Conservation (phyloP, 2,113 vertebrate species). For the Romanogobio albipinnatus region DNA sequence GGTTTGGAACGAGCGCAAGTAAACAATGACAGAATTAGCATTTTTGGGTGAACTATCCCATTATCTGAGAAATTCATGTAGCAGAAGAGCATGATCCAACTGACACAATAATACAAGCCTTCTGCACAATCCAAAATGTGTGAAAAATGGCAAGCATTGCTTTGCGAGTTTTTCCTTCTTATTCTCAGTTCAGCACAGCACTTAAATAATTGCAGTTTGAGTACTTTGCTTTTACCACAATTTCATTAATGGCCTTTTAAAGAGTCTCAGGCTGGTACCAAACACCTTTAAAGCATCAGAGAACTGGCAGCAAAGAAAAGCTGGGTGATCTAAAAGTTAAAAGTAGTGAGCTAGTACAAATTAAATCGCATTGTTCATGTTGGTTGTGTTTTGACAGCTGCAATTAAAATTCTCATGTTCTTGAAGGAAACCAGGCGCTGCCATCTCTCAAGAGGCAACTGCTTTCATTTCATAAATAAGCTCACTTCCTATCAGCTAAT, state of each 20-base stretch:
- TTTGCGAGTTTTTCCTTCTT: neutral
- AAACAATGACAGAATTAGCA: neutral
- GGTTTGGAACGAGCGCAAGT: neutral
- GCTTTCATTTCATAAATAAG: slow-evolving; percentile 30
- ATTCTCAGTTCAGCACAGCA: slow-evolving; percentile 2
- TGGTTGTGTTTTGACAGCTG: slow-evolving; percentile 28
- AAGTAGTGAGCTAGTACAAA: slow-evolving; percentile 16
- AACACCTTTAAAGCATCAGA: neutral
- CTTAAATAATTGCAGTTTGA: slow-evolving; percentile 26
- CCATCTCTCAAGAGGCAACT: slow-evolving; percentile 15
- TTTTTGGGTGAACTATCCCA: slow-evolving; percentile 14
- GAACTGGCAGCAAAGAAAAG: neutral
- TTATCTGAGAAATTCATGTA: slow-evolving; percentile 1
- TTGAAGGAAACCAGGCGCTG: slow-evolving; percentile 24
- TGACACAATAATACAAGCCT: slow-evolving; percentile 25
- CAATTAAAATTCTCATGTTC: slow-evolving; percentile 33
- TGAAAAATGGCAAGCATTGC: slow-evolving; percentile 7
- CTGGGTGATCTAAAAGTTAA: slow-evolving; percentile 27
- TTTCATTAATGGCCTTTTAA: slow-evolving; percentile 14
- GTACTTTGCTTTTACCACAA: neutral
- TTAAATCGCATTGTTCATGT: slow-evolving; percentile 21
- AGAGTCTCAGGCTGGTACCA: neutral
- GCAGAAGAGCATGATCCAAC: neutral
- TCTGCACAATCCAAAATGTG: slow-evolving; percentile 22
- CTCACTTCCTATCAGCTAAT: slow-evolving; percentile 24